Conservation (phyloP, 1,140 invertebrate genomes). For the Glossosoma conforme region DNA sequence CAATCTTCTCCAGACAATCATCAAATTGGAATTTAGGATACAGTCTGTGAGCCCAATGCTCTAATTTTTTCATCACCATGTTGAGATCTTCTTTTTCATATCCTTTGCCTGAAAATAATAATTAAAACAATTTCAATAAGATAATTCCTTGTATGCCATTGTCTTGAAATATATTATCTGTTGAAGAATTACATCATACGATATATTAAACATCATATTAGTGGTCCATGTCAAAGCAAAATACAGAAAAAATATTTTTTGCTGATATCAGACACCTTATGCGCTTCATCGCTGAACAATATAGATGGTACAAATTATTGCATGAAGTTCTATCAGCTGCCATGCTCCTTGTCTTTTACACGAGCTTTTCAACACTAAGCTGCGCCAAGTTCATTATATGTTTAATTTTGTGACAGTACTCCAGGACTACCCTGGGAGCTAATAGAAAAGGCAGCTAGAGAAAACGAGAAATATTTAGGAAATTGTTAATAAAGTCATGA, state of each 20-base stretch:
- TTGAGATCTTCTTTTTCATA: constrained; percentile 80
- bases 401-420: neutral
- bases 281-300: neutral
- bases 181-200: neutral
- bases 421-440: neutral
- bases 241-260: neutral
- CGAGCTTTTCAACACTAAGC: neutral
- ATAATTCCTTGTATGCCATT: neutral
- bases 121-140: neutral
- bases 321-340: neutral
- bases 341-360: neutral
- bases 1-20: constrained; percentile 76
- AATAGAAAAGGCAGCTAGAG: neutral
- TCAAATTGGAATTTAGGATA: constrained; percentile 86
- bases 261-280: neutral
- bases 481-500: neutral
- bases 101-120: constrained; percentile 54
- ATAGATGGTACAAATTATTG: no score
- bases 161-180: neutral
- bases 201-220: neutral
- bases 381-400: neutral
- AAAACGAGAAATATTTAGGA: neutral
- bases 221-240: neutral
- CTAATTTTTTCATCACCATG: constrained; percentile 71
- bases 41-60: constrained; percentile 89